Percentiles rank a stretch among this genome's conserved stretches.
Evolutionary conservation across 1,140 invertebrate species (phyloP).

Genomic region (Heliconius hermathena): DNA sequence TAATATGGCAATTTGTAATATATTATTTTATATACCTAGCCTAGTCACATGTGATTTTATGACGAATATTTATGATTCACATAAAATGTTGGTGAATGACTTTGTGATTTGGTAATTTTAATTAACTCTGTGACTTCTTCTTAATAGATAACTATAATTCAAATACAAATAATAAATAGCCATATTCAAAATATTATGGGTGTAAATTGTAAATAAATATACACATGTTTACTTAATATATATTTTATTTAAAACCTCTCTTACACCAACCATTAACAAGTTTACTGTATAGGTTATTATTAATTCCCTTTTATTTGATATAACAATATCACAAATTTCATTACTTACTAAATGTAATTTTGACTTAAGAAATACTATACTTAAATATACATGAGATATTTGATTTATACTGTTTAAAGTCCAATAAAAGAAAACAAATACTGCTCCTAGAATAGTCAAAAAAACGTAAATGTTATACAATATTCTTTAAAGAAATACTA

Average conservation of each 20-base stretch:
- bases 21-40: not conserved
- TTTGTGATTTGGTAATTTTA: not conserved
- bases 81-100: not conserved
- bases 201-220: conserved; percentile 1
- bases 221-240: not conserved
- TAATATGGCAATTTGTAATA: not conserved
- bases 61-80: not conserved
- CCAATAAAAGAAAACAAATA: too few relatives aligned
- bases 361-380: too few relatives aligned
- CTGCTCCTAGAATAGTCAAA: too few relatives aligned
- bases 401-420: too few relatives aligned
- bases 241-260: not conserved
- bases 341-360: too few relatives aligned
- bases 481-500: too few relatives aligned
- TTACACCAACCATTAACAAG: not conserved
- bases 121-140: not conserved
- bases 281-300: not conserved
- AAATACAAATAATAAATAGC: not conserved
- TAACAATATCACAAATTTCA: too few relatives aligned
- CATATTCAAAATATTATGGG: not conserved
- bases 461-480: too few relatives aligned
- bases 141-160: not conserved
- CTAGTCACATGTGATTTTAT: conserved; percentile 8
- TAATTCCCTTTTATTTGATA: too few relatives aligned
- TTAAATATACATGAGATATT: too few relatives aligned